Evolutionary conservation across 2,797 vertebrate species (phyloP).

Genomic region (Myoxocephalus aenaeus): DNA sequence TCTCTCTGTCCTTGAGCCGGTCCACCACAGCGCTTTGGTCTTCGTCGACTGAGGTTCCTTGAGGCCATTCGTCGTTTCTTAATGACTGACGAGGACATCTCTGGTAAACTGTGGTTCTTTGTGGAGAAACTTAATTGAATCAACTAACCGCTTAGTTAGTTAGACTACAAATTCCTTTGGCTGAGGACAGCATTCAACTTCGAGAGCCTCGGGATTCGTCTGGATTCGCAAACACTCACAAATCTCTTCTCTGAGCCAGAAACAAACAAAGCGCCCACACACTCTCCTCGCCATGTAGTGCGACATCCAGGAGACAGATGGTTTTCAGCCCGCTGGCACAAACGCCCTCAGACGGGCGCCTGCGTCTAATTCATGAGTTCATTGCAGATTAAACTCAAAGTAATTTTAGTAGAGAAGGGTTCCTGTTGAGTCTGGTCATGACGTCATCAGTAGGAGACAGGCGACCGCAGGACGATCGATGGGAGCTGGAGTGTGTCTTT

Average conservation of each 20-base stretch:
- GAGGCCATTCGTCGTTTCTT: too few species aligned
- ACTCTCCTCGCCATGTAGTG: constrained; percentile 15
- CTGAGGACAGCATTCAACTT: neutral
- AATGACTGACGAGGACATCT: too few species aligned
- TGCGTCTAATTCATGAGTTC: constrained; percentile 38
- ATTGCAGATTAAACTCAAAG: constrained; percentile 5
- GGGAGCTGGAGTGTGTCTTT: constrained; percentile 14
- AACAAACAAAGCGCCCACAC: constrained; percentile 45
- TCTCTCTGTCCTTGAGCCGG: neutral
- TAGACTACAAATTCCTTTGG: too few species aligned
- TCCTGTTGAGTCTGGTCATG: constrained; percentile 45
- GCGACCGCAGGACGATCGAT: neutral
- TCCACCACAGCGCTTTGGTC: too few species aligned
- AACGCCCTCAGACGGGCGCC: constrained; percentile 22
- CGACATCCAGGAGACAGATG: constrained; percentile 45
- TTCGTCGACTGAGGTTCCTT: too few species aligned
- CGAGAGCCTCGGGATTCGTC: constrained; percentile 1
- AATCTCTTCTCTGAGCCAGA: constrained; percentile 13
- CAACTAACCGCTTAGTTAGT: too few species aligned
- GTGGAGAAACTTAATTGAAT: too few species aligned
- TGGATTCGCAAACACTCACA: constrained; percentile 29
- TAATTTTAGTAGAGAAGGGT: neutral
- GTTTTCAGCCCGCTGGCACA: constrained; percentile 33
- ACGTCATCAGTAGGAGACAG: constrained; percentile 7
- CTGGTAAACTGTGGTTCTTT: too few species aligned